Percentiles rank a stretch among this genome's conserved stretches.
Evolutionary conservation across 2,113 vertebrate species (phyloP).

Genomic region (Excalfactoria chinensis): DNA sequence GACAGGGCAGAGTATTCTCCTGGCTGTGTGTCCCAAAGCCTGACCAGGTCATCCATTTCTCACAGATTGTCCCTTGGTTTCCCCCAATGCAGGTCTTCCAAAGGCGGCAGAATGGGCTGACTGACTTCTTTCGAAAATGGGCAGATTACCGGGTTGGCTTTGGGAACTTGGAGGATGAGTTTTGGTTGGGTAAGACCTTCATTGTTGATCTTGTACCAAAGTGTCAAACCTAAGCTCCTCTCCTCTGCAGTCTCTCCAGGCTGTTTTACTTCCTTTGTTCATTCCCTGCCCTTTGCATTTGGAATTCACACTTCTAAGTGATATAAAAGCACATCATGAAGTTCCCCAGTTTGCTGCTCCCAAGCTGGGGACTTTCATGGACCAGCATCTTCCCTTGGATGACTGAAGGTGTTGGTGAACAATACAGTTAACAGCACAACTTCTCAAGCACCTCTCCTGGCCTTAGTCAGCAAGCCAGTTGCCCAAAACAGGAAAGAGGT

Average conservation of each 20-base stretch:
- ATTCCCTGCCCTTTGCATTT: conserved; percentile 39
- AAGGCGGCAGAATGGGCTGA: conserved; percentile 94
- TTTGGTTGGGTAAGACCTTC: conserved; percentile 92
- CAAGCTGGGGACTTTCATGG: neutral
- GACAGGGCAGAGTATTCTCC: neutral
- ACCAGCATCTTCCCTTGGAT: neutral
- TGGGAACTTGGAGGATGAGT: conserved; percentile 96
- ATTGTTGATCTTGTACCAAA: neutral
- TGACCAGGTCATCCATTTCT: accelerated
- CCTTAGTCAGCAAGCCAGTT: neutral
- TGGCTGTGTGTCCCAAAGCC: neutral
- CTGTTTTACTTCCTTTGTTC: conserved; percentile 35
- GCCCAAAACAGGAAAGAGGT: neutral
- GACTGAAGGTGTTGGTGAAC: neutral
- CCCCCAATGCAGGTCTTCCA: conserved; percentile 88
- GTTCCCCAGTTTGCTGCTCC: neutral
- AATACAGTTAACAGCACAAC: neutral
- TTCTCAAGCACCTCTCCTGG: neutral
- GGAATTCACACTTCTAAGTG: neutral
- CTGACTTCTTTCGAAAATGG: conserved; percentile 97
- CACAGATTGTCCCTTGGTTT: neutral
- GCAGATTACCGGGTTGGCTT: conserved; percentile 92
- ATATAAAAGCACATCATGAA: neutral
- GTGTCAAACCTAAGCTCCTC: neutral
- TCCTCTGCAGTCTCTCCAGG: neutral